These are phyloP conservation scores for Cataglyphis albicans DNA, from an alignment of 2,888 invertebrate genomes.

Conservation along the genomic window DNA sequence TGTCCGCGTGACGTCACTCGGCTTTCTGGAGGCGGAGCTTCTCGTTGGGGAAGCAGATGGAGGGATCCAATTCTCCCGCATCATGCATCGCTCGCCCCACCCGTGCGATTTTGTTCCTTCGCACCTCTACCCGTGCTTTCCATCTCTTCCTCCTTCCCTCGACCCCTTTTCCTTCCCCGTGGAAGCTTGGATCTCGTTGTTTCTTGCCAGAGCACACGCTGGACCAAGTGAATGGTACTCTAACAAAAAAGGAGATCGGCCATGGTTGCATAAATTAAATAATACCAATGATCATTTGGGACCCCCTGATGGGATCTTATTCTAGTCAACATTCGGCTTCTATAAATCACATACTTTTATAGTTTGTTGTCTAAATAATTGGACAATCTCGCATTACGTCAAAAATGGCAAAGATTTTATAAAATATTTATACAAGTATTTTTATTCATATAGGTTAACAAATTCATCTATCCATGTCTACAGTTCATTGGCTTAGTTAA, in stretches of 20 bases:
- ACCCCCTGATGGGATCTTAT: not conserved
- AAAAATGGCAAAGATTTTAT: not conserved
- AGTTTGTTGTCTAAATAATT: not conserved
- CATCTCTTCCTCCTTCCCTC: conserved; percentile 65
- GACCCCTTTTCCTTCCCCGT: conserved; percentile 61
- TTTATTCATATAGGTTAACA: not conserved
- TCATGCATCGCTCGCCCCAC: conserved; percentile 76
- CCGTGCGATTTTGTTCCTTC: conserved; percentile 76
- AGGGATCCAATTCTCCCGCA: conserved; percentile 79
- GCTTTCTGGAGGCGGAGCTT: conserved; percentile 84
- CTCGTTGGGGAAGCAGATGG: conserved; percentile 73
- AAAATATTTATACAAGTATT: not conserved
- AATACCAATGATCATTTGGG: not conserved
- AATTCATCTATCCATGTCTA: not conserved
- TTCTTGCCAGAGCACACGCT: conserved; percentile 11
- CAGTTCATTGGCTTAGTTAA: not conserved
- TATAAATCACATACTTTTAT: not conserved
- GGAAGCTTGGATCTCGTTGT: conserved; percentile 16
- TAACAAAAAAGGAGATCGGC: not conserved
- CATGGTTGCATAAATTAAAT: conserved; percentile 13
- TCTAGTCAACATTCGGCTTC: not conserved
- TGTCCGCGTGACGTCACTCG: conserved; percentile 84
- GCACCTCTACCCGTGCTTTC: conserved; percentile 66
- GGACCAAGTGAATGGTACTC: not conserved
- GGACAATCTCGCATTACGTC: not conserved